phyloP scores from a whole-genome alignment of 2,113 vertebrate genomes.

The Capreolus pygargus region DNA sequence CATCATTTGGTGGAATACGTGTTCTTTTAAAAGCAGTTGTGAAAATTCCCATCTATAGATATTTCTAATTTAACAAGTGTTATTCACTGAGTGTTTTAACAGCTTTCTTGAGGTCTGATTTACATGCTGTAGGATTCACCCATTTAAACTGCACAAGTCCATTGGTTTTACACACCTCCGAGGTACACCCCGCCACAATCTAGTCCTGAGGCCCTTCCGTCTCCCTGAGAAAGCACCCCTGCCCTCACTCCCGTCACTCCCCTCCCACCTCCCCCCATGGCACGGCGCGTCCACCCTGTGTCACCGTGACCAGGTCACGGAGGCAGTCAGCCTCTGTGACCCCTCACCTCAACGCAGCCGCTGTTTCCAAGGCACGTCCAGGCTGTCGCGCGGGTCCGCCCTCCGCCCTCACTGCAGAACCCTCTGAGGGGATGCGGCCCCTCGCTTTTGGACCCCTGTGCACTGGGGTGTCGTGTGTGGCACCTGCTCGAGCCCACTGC shows the following conservation, averaged over 20 bases:
- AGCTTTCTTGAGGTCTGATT: background rate
- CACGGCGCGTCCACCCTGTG: rapidly evolving
- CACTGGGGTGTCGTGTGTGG: rapidly evolving
- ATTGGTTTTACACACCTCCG: background rate
- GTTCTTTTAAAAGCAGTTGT: background rate
- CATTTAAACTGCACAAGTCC: too few relatives aligned
- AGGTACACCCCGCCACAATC: rapidly evolving
- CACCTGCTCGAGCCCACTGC: background rate
- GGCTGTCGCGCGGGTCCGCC: rapidly evolving
- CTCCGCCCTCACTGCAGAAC: rapidly evolving
- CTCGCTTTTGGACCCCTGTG: rapidly evolving
- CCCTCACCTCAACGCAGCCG: rapidly evolving
- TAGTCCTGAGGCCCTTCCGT: too few relatives aligned
- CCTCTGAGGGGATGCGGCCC: background rate
- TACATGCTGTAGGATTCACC: background rate
- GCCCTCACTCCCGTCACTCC: rapidly evolving
- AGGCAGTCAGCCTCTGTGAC: rapidly evolving
- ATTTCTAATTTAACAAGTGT: background rate
- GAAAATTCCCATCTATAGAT: background rate
- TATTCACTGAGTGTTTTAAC: background rate
- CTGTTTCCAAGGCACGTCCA: rapidly evolving
- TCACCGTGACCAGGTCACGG: background rate
- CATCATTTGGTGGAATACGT: background rate
- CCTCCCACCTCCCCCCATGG: rapidly evolving
- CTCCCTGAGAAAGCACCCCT: background rate